These are phyloP conservation scores for Chondrilla cf. caribensis DNA, from an alignment of 37 sponge, comb jelly and placozoan species.

Conservation along the genomic window DNA sequence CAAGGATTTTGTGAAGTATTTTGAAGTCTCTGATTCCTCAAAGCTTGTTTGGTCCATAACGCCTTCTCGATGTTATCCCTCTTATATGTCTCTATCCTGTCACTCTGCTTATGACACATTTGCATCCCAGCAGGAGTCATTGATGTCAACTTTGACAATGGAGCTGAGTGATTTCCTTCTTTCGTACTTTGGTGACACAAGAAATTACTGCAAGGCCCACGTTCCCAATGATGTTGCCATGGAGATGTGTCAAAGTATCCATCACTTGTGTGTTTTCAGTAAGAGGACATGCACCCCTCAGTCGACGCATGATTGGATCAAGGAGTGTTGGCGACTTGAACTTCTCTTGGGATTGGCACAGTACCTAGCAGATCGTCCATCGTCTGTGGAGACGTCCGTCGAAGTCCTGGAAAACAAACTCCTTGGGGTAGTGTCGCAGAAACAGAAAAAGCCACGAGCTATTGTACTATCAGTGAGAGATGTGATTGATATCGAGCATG, in stretches of 20 bases:
- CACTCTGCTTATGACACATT: not conserved
- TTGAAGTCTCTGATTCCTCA: no score
- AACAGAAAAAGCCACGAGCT: not conserved
- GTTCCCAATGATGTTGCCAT: not conserved
- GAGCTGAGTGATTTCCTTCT: no score
- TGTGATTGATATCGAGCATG: not conserved
- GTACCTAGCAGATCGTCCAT: not conserved
- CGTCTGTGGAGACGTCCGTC: no score
- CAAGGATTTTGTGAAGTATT: no score
- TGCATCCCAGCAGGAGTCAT: not conserved
- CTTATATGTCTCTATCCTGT: not conserved
- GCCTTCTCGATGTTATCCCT: no score
- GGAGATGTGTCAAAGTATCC: not conserved
- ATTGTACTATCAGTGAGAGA: not conserved
- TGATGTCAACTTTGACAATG: not conserved
- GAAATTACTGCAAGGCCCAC: no score
- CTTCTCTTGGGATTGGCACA: not conserved
- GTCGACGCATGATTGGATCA: conserved; percentile 1
- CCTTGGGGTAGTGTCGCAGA: not conserved
- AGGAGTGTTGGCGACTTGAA: not conserved
- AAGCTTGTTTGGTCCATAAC: no score
- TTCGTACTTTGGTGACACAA: no score
- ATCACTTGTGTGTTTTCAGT: not conserved
- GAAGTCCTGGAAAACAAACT: not conserved
- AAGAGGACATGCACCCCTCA: not conserved